phyloP scores from a whole-genome alignment of 2,113 vertebrate species.

The Hemiprocne comata region DNA sequence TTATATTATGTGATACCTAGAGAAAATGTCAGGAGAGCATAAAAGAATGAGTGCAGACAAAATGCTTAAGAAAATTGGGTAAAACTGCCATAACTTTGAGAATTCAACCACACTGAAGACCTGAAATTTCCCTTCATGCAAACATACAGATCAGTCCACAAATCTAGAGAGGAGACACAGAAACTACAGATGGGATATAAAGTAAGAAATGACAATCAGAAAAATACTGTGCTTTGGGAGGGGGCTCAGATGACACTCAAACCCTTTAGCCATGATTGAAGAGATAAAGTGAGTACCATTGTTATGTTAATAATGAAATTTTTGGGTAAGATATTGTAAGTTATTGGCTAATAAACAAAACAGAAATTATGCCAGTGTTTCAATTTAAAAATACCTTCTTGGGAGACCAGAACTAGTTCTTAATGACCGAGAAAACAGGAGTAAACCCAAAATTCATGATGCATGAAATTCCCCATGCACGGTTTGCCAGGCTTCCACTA shows the following conservation, averaged over 20 bases:
- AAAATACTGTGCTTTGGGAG: neutral
- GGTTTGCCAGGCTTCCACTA: neutral
- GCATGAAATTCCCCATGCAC: neutral
- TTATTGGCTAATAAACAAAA: neutral
- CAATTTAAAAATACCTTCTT: neutral
- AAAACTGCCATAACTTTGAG: neutral
- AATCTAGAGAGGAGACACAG: neutral
- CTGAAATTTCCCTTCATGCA: neutral
- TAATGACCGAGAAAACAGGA: neutral
- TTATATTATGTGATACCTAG: neutral
- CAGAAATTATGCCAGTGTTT: neutral
- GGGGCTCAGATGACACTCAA: neutral
- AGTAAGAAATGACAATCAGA: neutral
- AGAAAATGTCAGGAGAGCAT: neutral
- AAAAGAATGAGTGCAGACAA: neutral
- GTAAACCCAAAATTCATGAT: neutral
- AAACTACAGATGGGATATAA: neutral
- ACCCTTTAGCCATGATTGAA: neutral
- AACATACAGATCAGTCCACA: neutral
- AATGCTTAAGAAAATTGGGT: neutral
- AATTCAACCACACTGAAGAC: neutral
- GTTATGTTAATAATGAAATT: neutral
- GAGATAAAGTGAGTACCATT: neutral
- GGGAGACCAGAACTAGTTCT: neutral
- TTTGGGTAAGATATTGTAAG: neutral